These are phyloP conservation scores for Rhodophaea formosa DNA, from an alignment of 2,888 invertebrate species.

Conservation along the genomic window DNA sequence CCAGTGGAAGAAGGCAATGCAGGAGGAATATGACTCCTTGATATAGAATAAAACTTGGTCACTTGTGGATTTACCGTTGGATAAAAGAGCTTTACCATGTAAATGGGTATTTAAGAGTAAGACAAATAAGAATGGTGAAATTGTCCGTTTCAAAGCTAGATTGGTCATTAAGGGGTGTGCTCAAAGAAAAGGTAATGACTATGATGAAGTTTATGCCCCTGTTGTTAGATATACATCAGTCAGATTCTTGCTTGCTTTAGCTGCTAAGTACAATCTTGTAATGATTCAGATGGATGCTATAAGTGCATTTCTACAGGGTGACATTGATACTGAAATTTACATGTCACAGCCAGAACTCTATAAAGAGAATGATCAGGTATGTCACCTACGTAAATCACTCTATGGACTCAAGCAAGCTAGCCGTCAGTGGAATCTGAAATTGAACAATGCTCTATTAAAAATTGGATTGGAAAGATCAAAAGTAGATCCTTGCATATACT, in stretches of 20 bases:
- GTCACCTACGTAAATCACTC: slow-evolving; percentile 29
- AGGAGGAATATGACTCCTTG: slow-evolving; percentile 24
- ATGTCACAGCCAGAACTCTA: slow-evolving; percentile 30
- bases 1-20: slow-evolving; percentile 24
- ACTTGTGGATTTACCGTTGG: background rate
- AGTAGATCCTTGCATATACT: slow-evolving; percentile 27
- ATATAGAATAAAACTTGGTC: slow-evolving; percentile 16
- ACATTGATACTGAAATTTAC: slow-evolving; percentile 32
- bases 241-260: slow-evolving; percentile 25
- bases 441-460: slow-evolving; percentile 20
- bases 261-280: slow-evolving; percentile 26
- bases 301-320: slow-evolving; percentile 32
- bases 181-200: slow-evolving; percentile 31
- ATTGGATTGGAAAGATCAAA: slow-evolving; percentile 25
- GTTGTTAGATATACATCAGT: slow-evolving; percentile 27
- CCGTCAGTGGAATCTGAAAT: slow-evolving; percentile 30
- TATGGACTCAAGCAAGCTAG: slow-evolving; percentile 32
- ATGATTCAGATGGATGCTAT: slow-evolving; percentile 32
- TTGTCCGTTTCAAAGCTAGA: slow-evolving; percentile 25
- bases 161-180: slow-evolving; percentile 27
- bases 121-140: slow-evolving; percentile 20
- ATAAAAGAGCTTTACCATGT: slow-evolving; percentile 1
- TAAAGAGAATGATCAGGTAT: slow-evolving; percentile 26
- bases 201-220: too few relatives aligned
- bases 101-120: slow-evolving; percentile 15